Base-by-base conservation (phyloP, 92 coral and sea anemone genomes). In the Ricordea florida region DNA sequence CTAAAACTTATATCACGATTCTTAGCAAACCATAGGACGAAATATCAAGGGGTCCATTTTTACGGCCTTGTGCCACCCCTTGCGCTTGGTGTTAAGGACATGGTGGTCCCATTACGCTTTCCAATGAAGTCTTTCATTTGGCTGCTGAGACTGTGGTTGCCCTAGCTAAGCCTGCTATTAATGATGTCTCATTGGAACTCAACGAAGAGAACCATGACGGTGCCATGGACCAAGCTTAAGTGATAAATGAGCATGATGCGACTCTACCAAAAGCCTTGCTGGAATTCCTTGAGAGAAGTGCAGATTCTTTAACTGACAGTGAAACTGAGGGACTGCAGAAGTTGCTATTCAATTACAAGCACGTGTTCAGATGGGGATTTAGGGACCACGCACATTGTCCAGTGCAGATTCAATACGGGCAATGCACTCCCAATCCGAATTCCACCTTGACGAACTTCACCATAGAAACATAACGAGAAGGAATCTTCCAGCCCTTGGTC, bases 401-500 rank as follows among this genome's bases (percentile, higher is more conserved):
- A 70, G 17, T 64, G 70, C 41, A 30, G 50, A 34, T 70, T 70
- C 35, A 46, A 69, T 8, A 70, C 74, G 3, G 59, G 52, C 15
- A 28, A 47, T 37, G 72, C 80, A 6, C 36, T 49, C 17, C 86
- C 72, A 45, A 17, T 80, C 2, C 53, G 80, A 36, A 71, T 70
- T 46, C 74, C 20, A 34, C 80, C 80, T 0, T 26, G 78, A 51
- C 41, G 48, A 13, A 66, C 85, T 10, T 26, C 85, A 5, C 83
- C 83, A 3, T 62, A 64, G 76, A 79, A 70, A 57, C 63, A 45
- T 10, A 33, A 15, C 10, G 69, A 37, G 17, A 31, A 68, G 29
- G 78, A 66, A 41, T 78, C 67, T 18, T 34, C 38, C 17, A 60
- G 81, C 31, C 74, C 81, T 1, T 74, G 81, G 81, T 8, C 74